Evolutionary conservation across 2,113 vertebrate species (phyloP), one percentile per base, ranked within the genome.

Genomic region (Mustelus asterias): DNA sequence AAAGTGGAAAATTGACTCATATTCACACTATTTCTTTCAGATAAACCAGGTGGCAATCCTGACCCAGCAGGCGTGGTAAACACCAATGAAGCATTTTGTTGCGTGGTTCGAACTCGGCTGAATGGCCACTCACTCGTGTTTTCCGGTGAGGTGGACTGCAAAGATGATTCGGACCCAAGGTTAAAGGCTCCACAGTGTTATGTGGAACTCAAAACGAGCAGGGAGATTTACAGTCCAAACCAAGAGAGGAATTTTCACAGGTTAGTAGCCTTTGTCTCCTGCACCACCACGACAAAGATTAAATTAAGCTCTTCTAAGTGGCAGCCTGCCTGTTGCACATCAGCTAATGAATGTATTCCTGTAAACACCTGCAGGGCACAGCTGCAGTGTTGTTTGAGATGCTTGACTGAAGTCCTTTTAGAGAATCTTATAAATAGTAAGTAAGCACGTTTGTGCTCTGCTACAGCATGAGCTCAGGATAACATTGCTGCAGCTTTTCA

Each of bases 61-160:
- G 97, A 98, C 93, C 97, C 98, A 0, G 97, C 97, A 0, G 98
- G 98, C 13, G 98, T 98, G 16, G 98, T 99, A 5, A 99, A 99
- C 97, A 99, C 98, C n/a, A 99, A 99, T 0, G 98, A 98, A 96
- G 98, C 97, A 54, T 99, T 98, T 97, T 99, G 98, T 97, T 98
- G 98, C 0, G 99, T 99, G 96, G 98, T 99, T 70, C 98, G 98
- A 95, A 98, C 98, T 24, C 98, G 98, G 22, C 97, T 99, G 4
- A 97, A 97, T 2, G 97, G 96, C 69, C 98, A 99, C 96, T 98
- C 97, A 69, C 98, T 99, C 18, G 97, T 99, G 69, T 98, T 99
- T 96, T 98, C 99, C 0, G 98, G 98, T 0, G 99, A 99, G 96
- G 98, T 99, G 93, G 99, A 99, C 97, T 99, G 98, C 96, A 97